Conservation (phyloP, 2,888 invertebrate species). For the Muschampia plurimacula region DNA sequence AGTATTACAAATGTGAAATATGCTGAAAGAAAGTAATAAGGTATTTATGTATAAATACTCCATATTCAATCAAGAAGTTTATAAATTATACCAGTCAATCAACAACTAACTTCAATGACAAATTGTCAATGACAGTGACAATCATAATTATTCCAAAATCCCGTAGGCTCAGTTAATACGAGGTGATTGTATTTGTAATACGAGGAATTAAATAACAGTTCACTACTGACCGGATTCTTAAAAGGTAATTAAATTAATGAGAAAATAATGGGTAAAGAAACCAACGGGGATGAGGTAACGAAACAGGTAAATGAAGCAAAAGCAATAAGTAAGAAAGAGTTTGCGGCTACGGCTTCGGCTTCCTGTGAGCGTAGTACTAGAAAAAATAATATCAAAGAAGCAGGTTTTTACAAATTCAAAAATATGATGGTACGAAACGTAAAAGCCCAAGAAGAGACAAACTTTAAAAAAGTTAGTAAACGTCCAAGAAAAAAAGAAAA, state of each 20-base stretch:
- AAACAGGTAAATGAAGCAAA: constrained; percentile 50
- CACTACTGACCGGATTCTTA: neutral
- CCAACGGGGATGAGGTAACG: constrained; percentile 48
- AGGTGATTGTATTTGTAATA: neutral
- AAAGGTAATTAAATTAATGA: neutral
- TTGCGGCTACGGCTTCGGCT: neutral
- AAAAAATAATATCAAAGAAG: constrained; percentile 59
- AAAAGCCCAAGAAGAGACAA: constrained; percentile 51
- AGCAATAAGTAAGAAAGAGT: constrained; percentile 37
- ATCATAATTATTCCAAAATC: constrained; percentile 45
- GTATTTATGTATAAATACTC: no score
- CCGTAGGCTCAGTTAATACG: constrained; percentile 47
- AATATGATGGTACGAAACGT: constrained; percentile 63
- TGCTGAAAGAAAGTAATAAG: no score
- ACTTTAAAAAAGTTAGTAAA: constrained; percentile 49
- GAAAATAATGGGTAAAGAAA: constrained; percentile 47
- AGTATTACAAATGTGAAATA: no score
- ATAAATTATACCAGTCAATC: neutral
- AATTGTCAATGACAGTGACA: constrained; percentile 20
- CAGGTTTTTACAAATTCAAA: constrained; percentile 66
- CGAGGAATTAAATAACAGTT: constrained; percentile 37
- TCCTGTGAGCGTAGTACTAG: constrained; percentile 54
- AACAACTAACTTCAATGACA: neutral
- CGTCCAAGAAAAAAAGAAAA: constrained; percentile 53
- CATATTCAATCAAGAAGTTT: neutral